Conservation (phyloP, 2,113 vertebrate genomes). For the Cavia porcellus region DNA sequence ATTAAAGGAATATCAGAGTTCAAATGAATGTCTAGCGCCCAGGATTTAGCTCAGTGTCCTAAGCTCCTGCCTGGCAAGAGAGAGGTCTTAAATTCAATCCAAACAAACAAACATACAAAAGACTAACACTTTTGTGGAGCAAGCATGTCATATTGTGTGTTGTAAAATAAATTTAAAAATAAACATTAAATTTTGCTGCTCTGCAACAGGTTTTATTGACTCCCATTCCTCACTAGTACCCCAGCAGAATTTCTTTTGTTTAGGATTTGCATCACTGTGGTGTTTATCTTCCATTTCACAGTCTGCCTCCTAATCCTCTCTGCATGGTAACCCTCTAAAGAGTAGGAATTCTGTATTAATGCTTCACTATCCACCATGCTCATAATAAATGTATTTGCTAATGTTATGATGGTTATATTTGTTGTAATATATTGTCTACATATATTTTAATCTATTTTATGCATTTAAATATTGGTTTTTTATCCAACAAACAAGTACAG, state of each 20-base stretch:
- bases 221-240: no score
- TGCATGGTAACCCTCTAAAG: not conserved
- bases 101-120: no score
- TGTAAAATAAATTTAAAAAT: not conserved
- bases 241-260: not conserved
- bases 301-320: not conserved
- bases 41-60: no score
- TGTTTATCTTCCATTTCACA: not conserved
- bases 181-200: not conserved
- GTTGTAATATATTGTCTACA: not conserved
- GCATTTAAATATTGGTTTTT: not conserved
- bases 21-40: no score
- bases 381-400: not conserved
- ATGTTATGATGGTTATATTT: not conserved
- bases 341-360: not conserved
- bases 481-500: not conserved
- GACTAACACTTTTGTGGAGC: not conserved
- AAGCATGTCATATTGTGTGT: not conserved
- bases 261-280: no score
- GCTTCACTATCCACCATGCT: not conserved
- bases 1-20: not conserved
- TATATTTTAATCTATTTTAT: not conserved
- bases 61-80: no score
- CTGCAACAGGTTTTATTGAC: not conserved
- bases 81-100: no score